These are phyloP conservation scores for Phoxinus dragarum DNA, from an alignment of 2,797 vertebrate species.

Conservation along the genomic window DNA sequence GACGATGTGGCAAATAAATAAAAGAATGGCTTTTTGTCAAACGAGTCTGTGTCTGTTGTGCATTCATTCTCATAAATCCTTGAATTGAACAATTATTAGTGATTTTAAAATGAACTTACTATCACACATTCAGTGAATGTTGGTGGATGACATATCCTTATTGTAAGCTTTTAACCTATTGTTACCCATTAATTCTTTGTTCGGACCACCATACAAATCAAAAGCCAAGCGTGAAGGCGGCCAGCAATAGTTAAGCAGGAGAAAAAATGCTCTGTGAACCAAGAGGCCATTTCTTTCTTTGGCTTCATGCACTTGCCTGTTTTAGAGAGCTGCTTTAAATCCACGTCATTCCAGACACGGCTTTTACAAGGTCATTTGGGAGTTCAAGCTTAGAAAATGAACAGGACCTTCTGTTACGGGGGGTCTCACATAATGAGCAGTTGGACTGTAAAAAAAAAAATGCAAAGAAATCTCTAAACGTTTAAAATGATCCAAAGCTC, in stretches of 20 bases:
- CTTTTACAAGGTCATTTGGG: constrained; percentile 44
- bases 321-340: constrained; percentile 36
- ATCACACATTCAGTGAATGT: background rate
- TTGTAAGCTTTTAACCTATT: constrained; percentile 39
- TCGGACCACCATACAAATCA: constrained; percentile 55
- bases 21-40: background rate
- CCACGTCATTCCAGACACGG: constrained; percentile 29
- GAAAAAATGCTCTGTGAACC: constrained; percentile 35
- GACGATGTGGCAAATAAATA: background rate
- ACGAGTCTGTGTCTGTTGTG: background rate
- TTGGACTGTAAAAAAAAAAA: background rate
- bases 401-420: constrained; percentile 20
- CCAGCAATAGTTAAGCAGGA: constrained; percentile 37
- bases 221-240: constrained; percentile 54
- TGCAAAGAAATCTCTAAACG: background rate
- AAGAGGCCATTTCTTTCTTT: constrained; percentile 42
- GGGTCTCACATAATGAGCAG: constrained; percentile 39
- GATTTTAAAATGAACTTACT: background rate
- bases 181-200: constrained; percentile 49
- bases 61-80: background rate
- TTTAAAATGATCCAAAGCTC: background rate
- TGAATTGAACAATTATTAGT: background rate
- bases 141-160: constrained; percentile 4
- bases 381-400: constrained; percentile 43
- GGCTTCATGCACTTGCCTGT: background rate